Conservation (phyloP, 2,113 vertebrate species). For the Climacteris rufus region DNA sequence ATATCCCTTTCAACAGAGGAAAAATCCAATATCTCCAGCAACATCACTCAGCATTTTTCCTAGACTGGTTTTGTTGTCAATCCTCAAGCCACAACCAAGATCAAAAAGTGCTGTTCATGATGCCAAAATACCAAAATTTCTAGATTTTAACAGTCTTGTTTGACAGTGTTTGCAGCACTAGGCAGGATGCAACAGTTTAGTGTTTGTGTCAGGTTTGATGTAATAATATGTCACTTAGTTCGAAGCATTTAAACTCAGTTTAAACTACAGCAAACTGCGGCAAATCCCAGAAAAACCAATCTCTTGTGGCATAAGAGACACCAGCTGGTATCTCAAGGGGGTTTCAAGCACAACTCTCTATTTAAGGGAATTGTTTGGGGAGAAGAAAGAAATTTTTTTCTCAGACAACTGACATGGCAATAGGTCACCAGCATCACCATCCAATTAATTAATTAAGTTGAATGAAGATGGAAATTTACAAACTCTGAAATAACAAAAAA, state of each 20-base stretch:
- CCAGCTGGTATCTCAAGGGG: neutral
- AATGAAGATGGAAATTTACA: neutral
- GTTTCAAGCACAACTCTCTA: neutral
- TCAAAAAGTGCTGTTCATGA: neutral
- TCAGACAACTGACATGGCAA: neutral
- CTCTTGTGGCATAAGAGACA: neutral
- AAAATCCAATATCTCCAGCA: neutral
- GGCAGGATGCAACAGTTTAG: neutral
- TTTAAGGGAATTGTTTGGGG: accelerated
- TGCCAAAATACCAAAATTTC: neutral
- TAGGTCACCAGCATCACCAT: neutral
- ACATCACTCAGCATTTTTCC: neutral
- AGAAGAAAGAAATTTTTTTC: neutral
- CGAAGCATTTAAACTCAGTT: neutral
- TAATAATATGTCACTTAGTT: neutral
- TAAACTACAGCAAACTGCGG: neutral
- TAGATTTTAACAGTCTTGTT: neutral
- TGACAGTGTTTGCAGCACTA: neutral
- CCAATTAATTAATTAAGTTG: neutral
- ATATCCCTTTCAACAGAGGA: neutral
- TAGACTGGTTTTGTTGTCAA: neutral
- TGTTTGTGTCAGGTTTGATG: neutral
- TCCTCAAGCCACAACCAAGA: neutral
- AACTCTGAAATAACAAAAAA: neutral
- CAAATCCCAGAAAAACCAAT: neutral